A percentile compares a stretch with the other conserved stretches of the same genome.
These are phyloP conservation scores for Girardinichthys multiradiatus DNA, from an alignment of 2,113 vertebrate genomes.

Conservation along the genomic window DNA sequence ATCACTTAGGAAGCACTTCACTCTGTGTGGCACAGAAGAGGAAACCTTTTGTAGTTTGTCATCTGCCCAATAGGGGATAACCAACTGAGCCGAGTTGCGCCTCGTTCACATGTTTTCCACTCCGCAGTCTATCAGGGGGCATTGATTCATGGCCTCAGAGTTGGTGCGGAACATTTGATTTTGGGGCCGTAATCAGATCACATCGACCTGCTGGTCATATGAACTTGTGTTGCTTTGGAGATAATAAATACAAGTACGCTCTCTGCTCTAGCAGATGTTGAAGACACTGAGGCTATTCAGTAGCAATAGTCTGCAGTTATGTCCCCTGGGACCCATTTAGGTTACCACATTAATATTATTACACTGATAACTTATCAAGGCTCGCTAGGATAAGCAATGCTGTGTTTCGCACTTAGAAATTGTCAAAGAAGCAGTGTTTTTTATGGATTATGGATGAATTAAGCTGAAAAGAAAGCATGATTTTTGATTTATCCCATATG, in stretches of 20 bases:
- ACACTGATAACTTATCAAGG: constrained; percentile 5
- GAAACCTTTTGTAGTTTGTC: constrained; percentile 31
- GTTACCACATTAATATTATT: constrained; percentile 4
- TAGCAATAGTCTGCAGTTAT: constrained; percentile 16
- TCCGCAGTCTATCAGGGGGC: constrained; percentile 26
- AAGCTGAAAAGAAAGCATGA: not conserved
- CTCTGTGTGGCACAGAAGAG: constrained; percentile 64
- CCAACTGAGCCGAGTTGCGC: not conserved
- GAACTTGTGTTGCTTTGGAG: constrained; percentile 45
- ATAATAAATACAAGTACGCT: constrained; percentile 35
- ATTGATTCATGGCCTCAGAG: constrained; percentile 53
- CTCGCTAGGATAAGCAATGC: constrained; percentile 3
- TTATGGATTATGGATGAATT: not conserved
- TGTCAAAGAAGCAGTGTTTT: not conserved
- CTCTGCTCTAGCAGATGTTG: constrained; percentile 54
- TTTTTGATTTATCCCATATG: constrained; percentile 5
- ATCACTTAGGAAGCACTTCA: constrained; percentile 72
- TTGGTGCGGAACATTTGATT: constrained; percentile 67
- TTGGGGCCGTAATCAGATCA: constrained; percentile 56
- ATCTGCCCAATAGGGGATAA: constrained; percentile 52
- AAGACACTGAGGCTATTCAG: constrained; percentile 68
- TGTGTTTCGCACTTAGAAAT: not conserved
- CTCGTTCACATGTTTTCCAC: constrained; percentile 33
- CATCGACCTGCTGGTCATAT: constrained; percentile 63
- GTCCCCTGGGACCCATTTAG: constrained; percentile 48